Base-by-base conservation (phyloP, 2,797 vertebrate species). In the Tragopan temminckii region DNA sequence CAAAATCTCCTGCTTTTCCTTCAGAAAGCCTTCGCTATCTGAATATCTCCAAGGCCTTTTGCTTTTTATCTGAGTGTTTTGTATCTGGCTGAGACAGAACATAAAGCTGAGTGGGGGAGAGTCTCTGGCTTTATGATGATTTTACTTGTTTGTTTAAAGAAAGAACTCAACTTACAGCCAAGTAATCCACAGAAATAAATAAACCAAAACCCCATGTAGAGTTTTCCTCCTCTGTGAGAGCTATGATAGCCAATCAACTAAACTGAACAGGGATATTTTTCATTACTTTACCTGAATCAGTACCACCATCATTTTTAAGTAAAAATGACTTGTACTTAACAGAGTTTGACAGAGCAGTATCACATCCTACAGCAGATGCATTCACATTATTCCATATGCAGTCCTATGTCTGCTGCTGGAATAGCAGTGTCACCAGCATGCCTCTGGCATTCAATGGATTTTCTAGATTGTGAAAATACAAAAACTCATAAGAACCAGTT, bases 291-390 rank as follows among this genome's bases (percentile, higher is more conserved):
- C 9, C 52, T 66, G 53, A 78, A 78, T 27, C 27, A 36, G 36
- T 8, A 68, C 15, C 21, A 76, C 62, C 33, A 16, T 50, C 50
- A 59, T 63, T 45, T 78, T 85, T 17, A 59, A 21, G 55, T 6
- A 0, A 15, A 62, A 69, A n/a, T 2, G 9, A 2, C 18, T 72
- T 6, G 6, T 0, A 2, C 23, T 74, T 31, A n/a, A 43, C 9
- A 66, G 36, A 29, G 46, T 29, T 1, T 38, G 43, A 23, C 29
- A 71, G 45, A 55, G 53, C 68, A 82, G 52, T 8, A 40, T 1
- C 38, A 61, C 20, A 35, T n/a, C 69, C 35, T 7, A 29, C n/a
- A 27, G 13, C n/a, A 63, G 29, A 38, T 7, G 17, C 33, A 31
- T 14, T 45, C 67, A 61, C 33, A 8, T 9, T 16, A 13, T 5